phyloP scores from a whole-genome alignment of 2,113 vertebrate genomes.

The Ciconia maguari region DNA sequence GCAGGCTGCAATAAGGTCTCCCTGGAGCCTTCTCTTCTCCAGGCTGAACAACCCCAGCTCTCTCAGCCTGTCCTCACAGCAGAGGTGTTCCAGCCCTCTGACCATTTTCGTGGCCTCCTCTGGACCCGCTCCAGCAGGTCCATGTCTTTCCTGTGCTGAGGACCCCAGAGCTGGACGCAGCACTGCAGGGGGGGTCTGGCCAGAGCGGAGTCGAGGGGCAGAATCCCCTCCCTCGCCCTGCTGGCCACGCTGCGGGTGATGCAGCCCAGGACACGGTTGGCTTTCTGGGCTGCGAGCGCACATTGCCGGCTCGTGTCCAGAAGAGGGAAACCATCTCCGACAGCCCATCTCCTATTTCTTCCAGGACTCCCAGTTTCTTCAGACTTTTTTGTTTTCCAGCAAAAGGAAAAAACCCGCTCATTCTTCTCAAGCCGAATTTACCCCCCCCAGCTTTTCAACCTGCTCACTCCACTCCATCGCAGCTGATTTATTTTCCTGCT shows the following conservation, averaged over 20 bases:
- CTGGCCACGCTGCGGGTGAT: neutral
- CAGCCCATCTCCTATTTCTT: neutral
- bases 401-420: neutral
- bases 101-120: neutral
- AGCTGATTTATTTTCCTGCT: neutral
- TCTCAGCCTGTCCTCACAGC: neutral
- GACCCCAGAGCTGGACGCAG: neutral
- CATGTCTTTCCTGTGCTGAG: too few relatives aligned
- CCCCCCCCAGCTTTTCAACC: neutral
- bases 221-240: neutral
- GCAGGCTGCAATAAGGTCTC: neutral
- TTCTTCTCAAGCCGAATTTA: neutral
- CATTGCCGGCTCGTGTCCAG: accelerated
- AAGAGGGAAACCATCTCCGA: neutral
- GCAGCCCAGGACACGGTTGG: accelerated
- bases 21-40: neutral
- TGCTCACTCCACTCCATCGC: accelerated
- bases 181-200: neutral
- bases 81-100: neutral
- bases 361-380: neutral
- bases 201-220: neutral
- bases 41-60: neutral
- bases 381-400: neutral
- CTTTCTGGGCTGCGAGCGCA: neutral
- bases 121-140: neutral